Evolutionary conservation across 2,888 invertebrate genomes (phyloP).

Genomic region (Arge pagana): DNA sequence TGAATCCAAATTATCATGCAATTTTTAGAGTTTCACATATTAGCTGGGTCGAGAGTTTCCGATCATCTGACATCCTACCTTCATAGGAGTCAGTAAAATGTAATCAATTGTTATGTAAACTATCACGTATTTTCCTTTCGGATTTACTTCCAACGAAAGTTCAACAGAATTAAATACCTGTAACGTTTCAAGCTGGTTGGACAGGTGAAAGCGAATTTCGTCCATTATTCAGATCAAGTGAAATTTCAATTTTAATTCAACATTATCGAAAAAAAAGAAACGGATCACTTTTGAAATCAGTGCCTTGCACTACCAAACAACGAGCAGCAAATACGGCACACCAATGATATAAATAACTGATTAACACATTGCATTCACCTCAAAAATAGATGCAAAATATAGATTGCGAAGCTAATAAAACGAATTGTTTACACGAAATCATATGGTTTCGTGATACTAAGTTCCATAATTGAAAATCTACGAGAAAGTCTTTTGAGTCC

Average conservation of each 20-base stretch:
- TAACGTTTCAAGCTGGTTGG: constrained; percentile 49
- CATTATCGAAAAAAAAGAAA: constrained; percentile 22
- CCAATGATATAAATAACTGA: constrained; percentile 53
- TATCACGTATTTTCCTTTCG: not conserved
- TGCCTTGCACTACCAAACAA: constrained; percentile 17
- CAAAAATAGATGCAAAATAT: constrained; percentile 48
- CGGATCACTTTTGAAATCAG: constrained; percentile 18
- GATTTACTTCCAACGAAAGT: not conserved
- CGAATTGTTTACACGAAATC: not conserved
- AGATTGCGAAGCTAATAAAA: constrained; percentile 5
- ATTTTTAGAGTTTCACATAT: too few relatives aligned
- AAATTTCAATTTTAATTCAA: constrained; percentile 23
- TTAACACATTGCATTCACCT: constrained; percentile 49
- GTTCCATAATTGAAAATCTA: too few relatives aligned
- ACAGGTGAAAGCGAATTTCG: constrained; percentile 51
- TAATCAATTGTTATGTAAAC: not conserved
- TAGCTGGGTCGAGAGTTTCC: too few relatives aligned
- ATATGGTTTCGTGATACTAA: too few relatives aligned
- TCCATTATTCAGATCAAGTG: constrained; percentile 43
- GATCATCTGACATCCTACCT: too few relatives aligned
- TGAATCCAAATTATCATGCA: too few relatives aligned
- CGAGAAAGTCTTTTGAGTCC: too few relatives aligned
- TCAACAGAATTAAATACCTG: constrained; percentile 45
- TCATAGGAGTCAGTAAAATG: too few relatives aligned
- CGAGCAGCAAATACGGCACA: constrained; percentile 44